These are phyloP conservation scores for Gandaritis pyraliata DNA, from an alignment of 2,888 invertebrate species.

Conservation along the genomic window DNA sequence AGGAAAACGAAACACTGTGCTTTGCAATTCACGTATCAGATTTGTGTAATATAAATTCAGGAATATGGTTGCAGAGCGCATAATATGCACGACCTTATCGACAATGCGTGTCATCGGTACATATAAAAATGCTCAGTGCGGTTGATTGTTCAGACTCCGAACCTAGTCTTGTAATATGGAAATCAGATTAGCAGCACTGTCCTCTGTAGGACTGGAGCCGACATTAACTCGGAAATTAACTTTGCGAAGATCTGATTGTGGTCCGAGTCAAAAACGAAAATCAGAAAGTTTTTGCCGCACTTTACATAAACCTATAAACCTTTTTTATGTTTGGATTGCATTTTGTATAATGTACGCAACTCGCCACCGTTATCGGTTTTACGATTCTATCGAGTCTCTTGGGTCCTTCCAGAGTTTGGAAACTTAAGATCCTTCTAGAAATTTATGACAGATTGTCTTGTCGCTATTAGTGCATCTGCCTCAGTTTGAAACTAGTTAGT, in stretches of 20 bases:
- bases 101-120: conserved; percentile 22
- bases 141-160: conserved; percentile 30
- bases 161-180: conserved; percentile 38
- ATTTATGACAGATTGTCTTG: conserved; percentile 29
- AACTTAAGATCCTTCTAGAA: conserved; percentile 31
- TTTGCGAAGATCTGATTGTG: conserved; percentile 31
- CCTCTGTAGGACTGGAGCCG: conserved; percentile 24
- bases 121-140: conserved; percentile 23
- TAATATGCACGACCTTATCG: conserved; percentile 30
- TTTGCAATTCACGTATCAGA: conserved; percentile 29
- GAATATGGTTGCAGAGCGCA: conserved; percentile 31
- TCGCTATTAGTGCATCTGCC: conserved; percentile 32
- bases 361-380: conserved; percentile 18
- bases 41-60: conserved; percentile 28
- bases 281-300: conserved; percentile 18
- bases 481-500: conserved; percentile 33
- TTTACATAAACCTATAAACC: conserved; percentile 26
- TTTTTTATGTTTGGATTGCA: conserved; percentile 27
- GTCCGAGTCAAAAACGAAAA: conserved; percentile 22
- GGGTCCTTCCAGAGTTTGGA: conserved; percentile 21
- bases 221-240: conserved; percentile 35
- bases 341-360: conserved; percentile 16
- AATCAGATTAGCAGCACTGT: conserved; percentile 33
- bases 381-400: conserved; percentile 23
- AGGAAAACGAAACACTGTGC: conserved; percentile 31